phyloP scores from a whole-genome alignment of 2,888 invertebrate species.

The Ormyrus rosae region DNA sequence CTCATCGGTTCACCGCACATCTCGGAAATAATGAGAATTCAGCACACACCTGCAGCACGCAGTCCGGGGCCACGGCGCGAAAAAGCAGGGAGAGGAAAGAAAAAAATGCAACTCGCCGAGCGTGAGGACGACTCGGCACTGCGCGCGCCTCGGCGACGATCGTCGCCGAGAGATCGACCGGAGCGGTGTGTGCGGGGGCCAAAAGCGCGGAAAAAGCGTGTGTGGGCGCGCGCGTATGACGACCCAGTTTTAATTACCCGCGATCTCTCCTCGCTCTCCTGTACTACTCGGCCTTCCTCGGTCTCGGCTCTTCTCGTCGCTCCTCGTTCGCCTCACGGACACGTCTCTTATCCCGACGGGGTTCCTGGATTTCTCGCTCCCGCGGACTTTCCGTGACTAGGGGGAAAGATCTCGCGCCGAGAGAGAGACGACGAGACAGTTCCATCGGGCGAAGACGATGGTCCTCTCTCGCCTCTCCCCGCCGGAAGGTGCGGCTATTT shows the following conservation, averaged over 20 bases:
- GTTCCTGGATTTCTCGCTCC: background rate
- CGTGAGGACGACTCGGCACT: slow-evolving; percentile 1
- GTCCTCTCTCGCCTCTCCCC: slow-evolving; percentile 34
- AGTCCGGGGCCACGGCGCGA: background rate
- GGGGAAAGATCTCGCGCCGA: background rate
- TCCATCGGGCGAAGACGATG: slow-evolving; percentile 47
- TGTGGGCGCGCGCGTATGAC: background rate
- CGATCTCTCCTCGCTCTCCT: background rate
- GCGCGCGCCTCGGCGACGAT: background rate
- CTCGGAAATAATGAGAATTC: background rate
- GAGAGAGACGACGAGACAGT: slow-evolving; percentile 15
- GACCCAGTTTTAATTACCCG: background rate
- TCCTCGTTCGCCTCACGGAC: no score
- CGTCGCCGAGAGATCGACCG: background rate
- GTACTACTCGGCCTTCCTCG: no score
- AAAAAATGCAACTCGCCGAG: background rate
- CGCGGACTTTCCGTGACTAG: slow-evolving; percentile 22
- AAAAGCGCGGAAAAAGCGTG: background rate
- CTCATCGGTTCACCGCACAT: no score
- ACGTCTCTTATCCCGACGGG: no score
- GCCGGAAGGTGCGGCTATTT: slow-evolving; percentile 68
- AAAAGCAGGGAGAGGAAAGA: background rate
- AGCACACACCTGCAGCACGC: background rate
- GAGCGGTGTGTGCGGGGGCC: background rate
- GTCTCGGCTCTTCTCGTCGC: no score